phyloP scores from a whole-genome alignment of 2,113 vertebrate genomes.

The Butorides virescens region DNA sequence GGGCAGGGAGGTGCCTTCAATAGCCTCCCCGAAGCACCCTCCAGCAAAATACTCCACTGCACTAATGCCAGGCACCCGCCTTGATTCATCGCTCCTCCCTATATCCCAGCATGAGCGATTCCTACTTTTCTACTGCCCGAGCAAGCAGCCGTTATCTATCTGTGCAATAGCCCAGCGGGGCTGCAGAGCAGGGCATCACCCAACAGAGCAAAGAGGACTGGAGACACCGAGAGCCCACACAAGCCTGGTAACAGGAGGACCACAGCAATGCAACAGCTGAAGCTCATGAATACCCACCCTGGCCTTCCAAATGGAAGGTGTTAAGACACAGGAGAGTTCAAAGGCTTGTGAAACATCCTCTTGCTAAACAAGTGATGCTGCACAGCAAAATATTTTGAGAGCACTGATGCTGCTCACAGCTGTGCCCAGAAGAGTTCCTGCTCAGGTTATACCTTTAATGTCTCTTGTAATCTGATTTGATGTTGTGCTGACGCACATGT shows the following conservation, averaged over 20 bases:
- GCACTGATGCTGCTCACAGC: neutral
- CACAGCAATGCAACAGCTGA: neutral
- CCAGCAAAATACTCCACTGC: neutral
- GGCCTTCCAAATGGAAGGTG: neutral
- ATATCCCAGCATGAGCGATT: neutral
- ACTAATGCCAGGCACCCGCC: neutral
- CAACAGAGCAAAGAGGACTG: neutral
- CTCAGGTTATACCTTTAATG: neutral
- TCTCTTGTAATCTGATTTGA: neutral
- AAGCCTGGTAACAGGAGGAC: neutral
- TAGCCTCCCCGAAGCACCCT: neutral
- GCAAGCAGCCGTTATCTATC: neutral
- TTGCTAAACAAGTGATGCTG: neutral
- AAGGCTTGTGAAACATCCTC: neutral
- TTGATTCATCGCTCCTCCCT: neutral
- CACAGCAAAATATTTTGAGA: neutral
- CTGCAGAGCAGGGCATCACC: neutral
- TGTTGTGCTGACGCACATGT: neutral
- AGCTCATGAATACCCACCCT: neutral
- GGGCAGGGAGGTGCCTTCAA: neutral
- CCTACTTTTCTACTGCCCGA: neutral
- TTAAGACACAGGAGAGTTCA: neutral
- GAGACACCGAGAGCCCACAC: neutral
- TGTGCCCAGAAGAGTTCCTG: neutral
- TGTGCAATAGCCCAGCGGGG: rapidly evolving